These are phyloP conservation scores for Lota lota DNA, from an alignment of 2,113 vertebrate genomes.

Conservation along the genomic window DNA sequence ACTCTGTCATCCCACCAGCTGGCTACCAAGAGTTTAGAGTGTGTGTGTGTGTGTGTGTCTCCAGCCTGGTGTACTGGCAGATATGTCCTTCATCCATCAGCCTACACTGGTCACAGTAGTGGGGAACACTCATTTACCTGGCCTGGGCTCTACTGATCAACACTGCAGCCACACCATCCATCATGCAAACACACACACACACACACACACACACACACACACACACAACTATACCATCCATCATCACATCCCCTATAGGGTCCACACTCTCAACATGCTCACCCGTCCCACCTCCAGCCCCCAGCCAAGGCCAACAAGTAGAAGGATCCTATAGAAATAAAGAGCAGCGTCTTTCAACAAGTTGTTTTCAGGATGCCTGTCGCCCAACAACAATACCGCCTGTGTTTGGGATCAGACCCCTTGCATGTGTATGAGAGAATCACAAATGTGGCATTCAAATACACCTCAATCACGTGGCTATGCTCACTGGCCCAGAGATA, in stretches of 20 bases:
- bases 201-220: conserved; percentile 7
- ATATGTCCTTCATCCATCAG: conserved; percentile 74
- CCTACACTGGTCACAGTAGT: conserved; percentile 60
- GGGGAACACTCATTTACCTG: conserved; percentile 66
- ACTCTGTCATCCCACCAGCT: conserved; percentile 63
- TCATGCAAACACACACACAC: conserved; percentile 35
- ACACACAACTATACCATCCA: conserved; percentile 20
- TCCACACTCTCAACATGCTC: conserved; percentile 19
- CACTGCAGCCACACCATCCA: conserved; percentile 46
- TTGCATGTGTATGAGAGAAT: conserved; percentile 37
- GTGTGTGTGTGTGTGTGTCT: conserved; percentile 17
- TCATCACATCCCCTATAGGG: conserved; percentile 40
- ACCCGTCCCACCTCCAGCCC: conserved; percentile 11
- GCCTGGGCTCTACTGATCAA: conserved; percentile 61
- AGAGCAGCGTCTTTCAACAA: conserved; percentile 26
- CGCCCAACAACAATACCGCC: conserved; percentile 32
- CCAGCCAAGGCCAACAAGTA: conserved; percentile 25
- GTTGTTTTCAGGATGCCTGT: conserved; percentile 14
- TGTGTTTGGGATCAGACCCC: conserved; percentile 36
- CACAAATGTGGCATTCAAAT: conserved; percentile 50
- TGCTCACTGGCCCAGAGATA: conserved; percentile 47
- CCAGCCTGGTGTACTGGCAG: conserved; percentile 62
- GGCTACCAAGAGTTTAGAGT: conserved; percentile 30
- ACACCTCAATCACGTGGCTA: conserved; percentile 55
- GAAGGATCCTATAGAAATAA: conserved; percentile 45